Evolutionary conservation across 2,797 vertebrate genomes (phyloP).

Genomic region (Cottoperca gobio): DNA sequence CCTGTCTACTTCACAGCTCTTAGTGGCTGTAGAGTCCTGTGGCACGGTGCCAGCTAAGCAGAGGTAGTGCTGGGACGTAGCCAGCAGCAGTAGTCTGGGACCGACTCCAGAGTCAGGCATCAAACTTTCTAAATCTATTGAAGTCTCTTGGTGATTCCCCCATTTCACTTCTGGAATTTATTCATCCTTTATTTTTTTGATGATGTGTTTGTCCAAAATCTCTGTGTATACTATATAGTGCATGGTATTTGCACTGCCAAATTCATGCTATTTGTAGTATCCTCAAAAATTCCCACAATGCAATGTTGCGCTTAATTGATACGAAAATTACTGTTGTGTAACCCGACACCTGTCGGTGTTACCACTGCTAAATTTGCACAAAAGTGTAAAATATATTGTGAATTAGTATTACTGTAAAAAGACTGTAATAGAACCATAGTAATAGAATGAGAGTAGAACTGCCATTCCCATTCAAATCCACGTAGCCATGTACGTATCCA

Average conservation of each 20-base stretch:
- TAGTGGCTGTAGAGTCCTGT: slow-evolving; percentile 30
- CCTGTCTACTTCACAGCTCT: slow-evolving; percentile 7
- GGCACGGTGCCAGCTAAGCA: slow-evolving; percentile 45
- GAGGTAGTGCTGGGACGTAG: slow-evolving; percentile 43
- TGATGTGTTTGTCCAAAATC: slow-evolving; percentile 1
- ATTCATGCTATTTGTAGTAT: not conserved
- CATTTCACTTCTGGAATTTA: slow-evolving; percentile 31
- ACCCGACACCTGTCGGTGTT: no score
- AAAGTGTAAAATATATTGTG: no score
- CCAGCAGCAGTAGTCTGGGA: slow-evolving; percentile 54
- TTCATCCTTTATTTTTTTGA: slow-evolving; percentile 13
- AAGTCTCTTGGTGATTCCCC: slow-evolving; percentile 34
- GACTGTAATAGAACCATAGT: no score
- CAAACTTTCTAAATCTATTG: slow-evolving; percentile 38
- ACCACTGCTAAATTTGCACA: no score
- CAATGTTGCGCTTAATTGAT: no score
- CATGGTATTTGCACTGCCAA: not conserved
- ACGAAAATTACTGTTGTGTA: no score
- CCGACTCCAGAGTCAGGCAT: slow-evolving; percentile 55
- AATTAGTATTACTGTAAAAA: no score
- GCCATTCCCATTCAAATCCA: no score
- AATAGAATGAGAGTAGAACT: no score
- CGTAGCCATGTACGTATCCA: no score
- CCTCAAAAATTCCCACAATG: not conserved
- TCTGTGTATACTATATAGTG: not conserved